Conservation (phyloP, 1,140 invertebrate genomes). For the Eupeodes corollae region DNA sequence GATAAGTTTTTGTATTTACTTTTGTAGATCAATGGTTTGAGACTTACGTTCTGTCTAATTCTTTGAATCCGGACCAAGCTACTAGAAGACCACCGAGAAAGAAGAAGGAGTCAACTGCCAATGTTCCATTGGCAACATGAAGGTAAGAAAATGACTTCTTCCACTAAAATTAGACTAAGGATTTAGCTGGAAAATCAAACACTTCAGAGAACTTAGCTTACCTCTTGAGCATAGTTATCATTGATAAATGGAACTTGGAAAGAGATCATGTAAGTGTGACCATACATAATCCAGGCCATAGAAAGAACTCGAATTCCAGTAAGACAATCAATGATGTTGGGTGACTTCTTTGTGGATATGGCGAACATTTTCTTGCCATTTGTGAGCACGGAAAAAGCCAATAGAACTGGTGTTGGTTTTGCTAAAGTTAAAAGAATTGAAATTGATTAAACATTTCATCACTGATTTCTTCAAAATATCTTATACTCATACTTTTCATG, state of each 20-base stretch:
- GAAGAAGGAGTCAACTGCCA: conserved; percentile 54
- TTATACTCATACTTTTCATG: no score
- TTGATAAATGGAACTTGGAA: not conserved
- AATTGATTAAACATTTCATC: no score
- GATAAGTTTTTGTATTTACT: no score
- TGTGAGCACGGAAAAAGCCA: no score
- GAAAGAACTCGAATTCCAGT: not conserved
- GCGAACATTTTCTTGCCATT: no score
- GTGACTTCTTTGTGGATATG: not conserved
- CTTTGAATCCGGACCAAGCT: conserved; percentile 44
- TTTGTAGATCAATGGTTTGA: no score
- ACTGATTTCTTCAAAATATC: no score
- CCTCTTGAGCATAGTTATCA: not conserved
- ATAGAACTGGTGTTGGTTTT: no score
- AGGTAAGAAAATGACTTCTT: conserved; percentile 40
- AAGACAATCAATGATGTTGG: not conserved
- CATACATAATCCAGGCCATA: not conserved
- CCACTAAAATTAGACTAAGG: conserved; percentile 26
- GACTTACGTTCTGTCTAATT: conserved; percentile 41
- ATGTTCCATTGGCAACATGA: conserved; percentile 41
- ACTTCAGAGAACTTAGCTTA: not conserved
- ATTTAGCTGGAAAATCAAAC: conserved; percentile 3
- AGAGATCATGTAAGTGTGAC: not conserved
- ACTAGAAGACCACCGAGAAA: conserved; percentile 53
- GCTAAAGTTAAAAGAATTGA: no score